phyloP scores from a whole-genome alignment of 2,113 vertebrate species.

The Pyrgilauda ruficollis region DNA sequence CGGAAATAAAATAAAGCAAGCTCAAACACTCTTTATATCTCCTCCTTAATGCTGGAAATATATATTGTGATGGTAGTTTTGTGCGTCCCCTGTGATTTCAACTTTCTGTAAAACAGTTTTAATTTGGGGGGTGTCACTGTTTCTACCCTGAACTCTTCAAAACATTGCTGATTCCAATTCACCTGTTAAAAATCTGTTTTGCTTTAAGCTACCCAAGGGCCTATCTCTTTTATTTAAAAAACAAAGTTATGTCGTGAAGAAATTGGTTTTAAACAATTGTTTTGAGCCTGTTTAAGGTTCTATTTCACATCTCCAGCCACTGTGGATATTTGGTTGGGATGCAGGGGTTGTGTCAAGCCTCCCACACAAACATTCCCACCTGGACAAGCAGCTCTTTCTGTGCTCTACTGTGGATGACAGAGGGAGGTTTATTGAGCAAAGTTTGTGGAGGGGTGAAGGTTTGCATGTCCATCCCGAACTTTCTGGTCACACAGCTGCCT shows the following conservation, averaged over 20 bases:
- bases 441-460: neutral
- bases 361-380: neutral
- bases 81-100: neutral
- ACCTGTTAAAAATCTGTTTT: neutral
- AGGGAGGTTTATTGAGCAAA: neutral
- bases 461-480: neutral
- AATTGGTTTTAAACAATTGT: neutral
- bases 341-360: neutral
- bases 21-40: neutral
- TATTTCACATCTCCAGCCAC: neutral
- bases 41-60: neutral
- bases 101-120: neutral
- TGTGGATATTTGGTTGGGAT: neutral
- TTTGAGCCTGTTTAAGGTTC: neutral
- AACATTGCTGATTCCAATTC: neutral
- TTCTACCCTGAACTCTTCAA: neutral
- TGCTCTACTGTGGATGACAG: neutral
- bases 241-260: neutral
- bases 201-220: neutral
- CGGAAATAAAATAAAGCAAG: neutral
- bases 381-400: neutral
- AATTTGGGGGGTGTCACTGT: accelerated
- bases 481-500: neutral
- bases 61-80: neutral
- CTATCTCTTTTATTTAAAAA: neutral